Evolutionary conservation across 2,797 vertebrate genomes (phyloP).

Genomic region (Galagoides demidoff): DNA sequence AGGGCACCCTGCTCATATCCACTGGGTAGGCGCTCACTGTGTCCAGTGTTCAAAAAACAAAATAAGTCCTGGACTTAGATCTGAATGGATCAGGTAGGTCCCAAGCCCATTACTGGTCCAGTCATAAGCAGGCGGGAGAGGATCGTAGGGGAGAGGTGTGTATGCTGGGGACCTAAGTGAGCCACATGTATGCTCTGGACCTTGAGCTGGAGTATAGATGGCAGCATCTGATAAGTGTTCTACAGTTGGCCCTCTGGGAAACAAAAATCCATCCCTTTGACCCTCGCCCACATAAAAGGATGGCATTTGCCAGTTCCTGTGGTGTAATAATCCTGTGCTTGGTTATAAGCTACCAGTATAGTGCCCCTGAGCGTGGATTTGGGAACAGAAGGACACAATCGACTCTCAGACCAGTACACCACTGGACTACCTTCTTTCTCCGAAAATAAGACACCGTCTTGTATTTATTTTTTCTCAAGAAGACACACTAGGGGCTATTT

Average conservation of each 20-base stretch:
- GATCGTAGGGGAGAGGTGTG: accelerated
- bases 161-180: neutral
- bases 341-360: neutral
- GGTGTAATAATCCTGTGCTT: neutral
- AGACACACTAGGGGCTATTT: too few species aligned
- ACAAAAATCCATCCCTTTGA: neutral
- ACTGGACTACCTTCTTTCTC: too few species aligned
- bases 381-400: accelerated
- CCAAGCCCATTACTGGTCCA: neutral
- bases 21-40: neutral
- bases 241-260: neutral
- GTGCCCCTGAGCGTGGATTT: accelerated
- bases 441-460: too few species aligned
- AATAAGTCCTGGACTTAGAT: neutral
- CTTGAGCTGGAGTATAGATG: neutral
- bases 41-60: neutral
- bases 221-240: neutral
- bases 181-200: accelerated
- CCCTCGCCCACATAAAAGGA: accelerated
- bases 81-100: neutral
- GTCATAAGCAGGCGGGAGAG: too few species aligned
- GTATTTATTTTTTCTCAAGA: too few species aligned
- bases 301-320: accelerated
- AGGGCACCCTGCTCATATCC: neutral
- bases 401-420: neutral